Percentiles rank a stretch among this genome's conserved stretches.
Conservation (phyloP, 2,888 invertebrate genomes). For the Biston stratarius region DNA sequence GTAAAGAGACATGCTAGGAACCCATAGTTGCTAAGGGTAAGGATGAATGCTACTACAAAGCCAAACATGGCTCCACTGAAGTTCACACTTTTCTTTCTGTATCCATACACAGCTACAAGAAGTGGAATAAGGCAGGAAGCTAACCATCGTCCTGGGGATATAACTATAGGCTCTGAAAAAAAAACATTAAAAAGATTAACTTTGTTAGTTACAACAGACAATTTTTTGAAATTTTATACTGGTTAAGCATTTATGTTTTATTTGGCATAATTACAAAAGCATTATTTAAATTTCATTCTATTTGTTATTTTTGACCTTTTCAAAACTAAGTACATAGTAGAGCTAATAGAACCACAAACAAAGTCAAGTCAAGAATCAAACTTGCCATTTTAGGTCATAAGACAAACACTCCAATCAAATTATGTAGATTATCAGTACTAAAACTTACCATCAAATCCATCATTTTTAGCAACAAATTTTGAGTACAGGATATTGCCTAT, state of each 20-base stretch:
- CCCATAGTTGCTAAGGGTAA: constrained; percentile 92
- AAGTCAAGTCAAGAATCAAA: too few species aligned
- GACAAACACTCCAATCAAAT: too few species aligned
- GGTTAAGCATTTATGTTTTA: too few species aligned
- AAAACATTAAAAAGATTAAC: not conserved
- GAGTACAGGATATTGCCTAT: constrained; percentile 90
- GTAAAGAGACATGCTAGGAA: constrained; percentile 90
- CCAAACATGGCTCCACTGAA: constrained; percentile 91
- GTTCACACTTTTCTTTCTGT: constrained; percentile 89
- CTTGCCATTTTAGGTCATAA: too few species aligned
- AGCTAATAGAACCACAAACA: too few species aligned
- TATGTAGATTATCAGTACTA: constrained; percentile 1
- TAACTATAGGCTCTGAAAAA: constrained; percentile 82
- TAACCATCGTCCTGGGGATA: constrained; percentile 89
- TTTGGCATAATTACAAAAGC: too few species aligned
- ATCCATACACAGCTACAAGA: constrained; percentile 88
- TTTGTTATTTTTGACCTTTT: too few species aligned
- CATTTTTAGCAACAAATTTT: constrained; percentile 80
- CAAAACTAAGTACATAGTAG: too few species aligned
- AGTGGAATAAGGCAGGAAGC: constrained; percentile 88
- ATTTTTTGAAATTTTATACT: too few species aligned
- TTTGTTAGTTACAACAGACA: not conserved
- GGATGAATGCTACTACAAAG: constrained; percentile 90
- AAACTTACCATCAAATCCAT: constrained; percentile 84
- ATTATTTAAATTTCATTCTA: too few species aligned